A percentile compares a stretch with the other conserved stretches of the same genome.
These are phyloP conservation scores for Lasioglossum leucozonium DNA, from an alignment of 2,888 invertebrate species.

Conservation along the genomic window DNA sequence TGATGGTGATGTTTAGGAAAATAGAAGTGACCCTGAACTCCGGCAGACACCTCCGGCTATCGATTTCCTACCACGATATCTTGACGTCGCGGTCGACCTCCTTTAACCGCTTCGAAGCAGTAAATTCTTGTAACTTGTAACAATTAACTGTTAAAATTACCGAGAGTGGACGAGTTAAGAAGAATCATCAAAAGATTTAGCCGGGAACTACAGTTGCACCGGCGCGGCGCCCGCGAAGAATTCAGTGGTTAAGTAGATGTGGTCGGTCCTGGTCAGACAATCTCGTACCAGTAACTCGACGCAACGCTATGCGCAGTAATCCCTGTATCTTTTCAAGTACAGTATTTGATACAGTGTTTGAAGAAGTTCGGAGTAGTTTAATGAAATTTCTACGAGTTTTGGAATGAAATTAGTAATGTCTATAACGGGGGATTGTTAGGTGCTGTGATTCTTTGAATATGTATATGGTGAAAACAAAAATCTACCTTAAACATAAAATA, in stretches of 20 bases:
- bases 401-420: not conserved
- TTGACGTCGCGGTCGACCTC: conserved; percentile 4
- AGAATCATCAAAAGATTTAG: not conserved
- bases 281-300: not conserved
- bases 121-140: not conserved
- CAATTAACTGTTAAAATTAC: not conserved
- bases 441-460: not conserved
- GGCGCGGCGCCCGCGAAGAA: not conserved
- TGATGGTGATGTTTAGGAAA: not conserved
- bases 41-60: conserved; percentile 24
- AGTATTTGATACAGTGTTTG: not conserved
- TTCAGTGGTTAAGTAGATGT: not conserved
- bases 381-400: not conserved
- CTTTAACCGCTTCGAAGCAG: conserved; percentile 17
- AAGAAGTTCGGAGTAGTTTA: not conserved
- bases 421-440: not conserved
- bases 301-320: not conserved
- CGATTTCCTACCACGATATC: conserved; percentile 31
- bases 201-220: not conserved
- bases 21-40: conserved; percentile 22
- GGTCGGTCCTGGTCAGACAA: not conserved
- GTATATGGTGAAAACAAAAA: not conserved
- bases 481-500: too few species aligned
- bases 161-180: not conserved
- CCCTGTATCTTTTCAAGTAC: not conserved